Percentiles rank a stretch among this genome's conserved stretches.
phyloP scores from a whole-genome alignment of 2,888 invertebrate genomes.

The Philereme transversata region DNA sequence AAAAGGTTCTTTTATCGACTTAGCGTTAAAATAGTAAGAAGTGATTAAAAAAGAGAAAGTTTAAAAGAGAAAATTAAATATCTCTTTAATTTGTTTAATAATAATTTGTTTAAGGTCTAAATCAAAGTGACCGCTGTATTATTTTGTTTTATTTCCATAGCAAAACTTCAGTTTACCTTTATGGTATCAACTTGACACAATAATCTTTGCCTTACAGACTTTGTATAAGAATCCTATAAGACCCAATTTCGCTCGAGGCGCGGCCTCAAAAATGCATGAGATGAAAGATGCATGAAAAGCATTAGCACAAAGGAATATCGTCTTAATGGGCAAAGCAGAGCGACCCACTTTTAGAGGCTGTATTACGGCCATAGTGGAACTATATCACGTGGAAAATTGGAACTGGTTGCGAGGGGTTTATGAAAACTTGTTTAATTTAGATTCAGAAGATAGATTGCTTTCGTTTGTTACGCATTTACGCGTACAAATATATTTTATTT shows the following conservation, averaged over 20 bases:
- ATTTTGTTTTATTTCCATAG: background rate
- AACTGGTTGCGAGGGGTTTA: constrained; percentile 18
- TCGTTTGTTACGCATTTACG: no score
- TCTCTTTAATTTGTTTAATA: no score
- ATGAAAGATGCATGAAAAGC: constrained; percentile 44
- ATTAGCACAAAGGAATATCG: constrained; percentile 42
- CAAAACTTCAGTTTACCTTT: background rate
- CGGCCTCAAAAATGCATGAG: constrained; percentile 41
- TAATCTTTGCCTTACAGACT: constrained; percentile 14
- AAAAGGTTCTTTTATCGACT: no score
- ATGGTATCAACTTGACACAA: constrained; percentile 14
- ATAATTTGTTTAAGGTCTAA: no score
- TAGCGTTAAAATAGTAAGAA: no score
- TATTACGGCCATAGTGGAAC: constrained; percentile 33
- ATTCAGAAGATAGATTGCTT: background rate
- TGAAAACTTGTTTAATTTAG: constrained; percentile 3
- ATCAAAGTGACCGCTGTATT: no score
- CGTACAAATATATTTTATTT: no score
- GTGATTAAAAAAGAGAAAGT: no score
- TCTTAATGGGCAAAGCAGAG: constrained; percentile 39
- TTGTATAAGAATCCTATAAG: constrained; percentile 34
- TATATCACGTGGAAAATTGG: constrained; percentile 39
- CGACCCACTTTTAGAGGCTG: constrained; percentile 37
- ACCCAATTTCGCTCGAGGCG: constrained; percentile 37
- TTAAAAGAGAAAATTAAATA: no score